Base-by-base conservation (phyloP, 2,888 invertebrate species). In the Lampropteryx suffumata region DNA sequence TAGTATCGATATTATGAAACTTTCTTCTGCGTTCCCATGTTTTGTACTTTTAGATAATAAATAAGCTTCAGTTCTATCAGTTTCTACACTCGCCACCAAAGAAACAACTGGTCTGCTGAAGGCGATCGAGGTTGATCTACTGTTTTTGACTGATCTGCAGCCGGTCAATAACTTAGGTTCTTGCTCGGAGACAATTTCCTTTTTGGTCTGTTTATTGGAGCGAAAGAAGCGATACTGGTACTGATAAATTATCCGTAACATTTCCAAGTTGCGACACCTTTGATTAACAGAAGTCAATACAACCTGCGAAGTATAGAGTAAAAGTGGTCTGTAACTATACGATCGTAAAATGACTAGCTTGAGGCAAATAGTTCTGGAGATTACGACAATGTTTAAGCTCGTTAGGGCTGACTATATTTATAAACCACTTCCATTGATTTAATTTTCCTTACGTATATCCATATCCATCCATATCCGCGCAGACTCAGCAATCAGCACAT, bases 311-410 rank as follows among this genome's bases (percentile, higher is more conserved):
- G 41, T 53, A 60, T 40, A 35, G 46, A 55, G 55, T 59, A 64
- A 61, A 54, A 57, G 60, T 60, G 42, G 50, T 47, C 56, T 35
- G 61, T 67, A 61, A 63, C 57, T 59, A 61, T 58, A 58, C 51
- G 61, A 71, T 65, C 55, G 73, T 70, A 71, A 70, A 74, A 68
- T 72, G 69, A 72, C 69, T 76, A 21, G 77, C 78, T 70, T 34
- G 41, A 61, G 73, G 79, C 71, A 60, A 71, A 69, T 69, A 63
- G 61, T 65, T 62, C 59, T 42, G 55, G 57, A 69, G 68, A 69
- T 71, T 70, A 73, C 70, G 62, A 65, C 69, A 70, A 67, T 65
- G 67, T 68, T 72, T 65, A 57, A 66, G 67, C 45, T 58, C 36
- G 45, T 35, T 65, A 76, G 73, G 76, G 76, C 44, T 78, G 69